Percentiles rank a stretch among this genome's conserved stretches.
phyloP scores from a whole-genome alignment of 2,888 invertebrate genomes.

The Leucoma salicis region DNA sequence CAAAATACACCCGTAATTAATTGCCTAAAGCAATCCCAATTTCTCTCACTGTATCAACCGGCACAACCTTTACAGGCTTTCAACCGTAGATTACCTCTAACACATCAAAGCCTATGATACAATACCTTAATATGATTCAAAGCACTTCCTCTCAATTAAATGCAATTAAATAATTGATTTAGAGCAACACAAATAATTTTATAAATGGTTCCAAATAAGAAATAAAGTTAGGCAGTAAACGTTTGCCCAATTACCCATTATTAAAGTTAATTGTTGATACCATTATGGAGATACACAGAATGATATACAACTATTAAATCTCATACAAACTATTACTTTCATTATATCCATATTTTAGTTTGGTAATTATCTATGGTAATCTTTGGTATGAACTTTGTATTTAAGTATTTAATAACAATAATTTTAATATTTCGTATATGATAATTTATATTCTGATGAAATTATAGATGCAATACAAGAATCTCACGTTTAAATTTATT shows the following conservation, averaged over 20 bases:
- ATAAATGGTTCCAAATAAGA: constrained; percentile 35
- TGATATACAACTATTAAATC: constrained; percentile 51
- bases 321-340: constrained; percentile 32
- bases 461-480: too few species aligned
- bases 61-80: constrained; percentile 12
- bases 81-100: constrained; percentile 18
- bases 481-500: too few species aligned
- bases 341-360: constrained; percentile 50
- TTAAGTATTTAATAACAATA: constrained; percentile 12
- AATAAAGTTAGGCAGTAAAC: constrained; percentile 34
- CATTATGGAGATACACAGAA: constrained; percentile 62
- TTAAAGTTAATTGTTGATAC: constrained; percentile 62
- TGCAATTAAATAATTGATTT: constrained; percentile 42
- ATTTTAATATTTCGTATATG: not conserved
- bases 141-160: constrained; percentile 39
- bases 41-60: constrained; percentile 9
- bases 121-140: constrained; percentile 17
- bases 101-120: constrained; percentile 20
- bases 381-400: constrained; percentile 15
- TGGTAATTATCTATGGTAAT: constrained; percentile 44
- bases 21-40: constrained; percentile 1
- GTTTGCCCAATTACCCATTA: constrained; percentile 55
- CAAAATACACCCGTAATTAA: too few species aligned
- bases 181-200: constrained; percentile 39
- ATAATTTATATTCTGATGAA: too few species aligned